A percentile compares a stretch with the other conserved stretches of the same genome.
Conservation (phyloP, 2,888 invertebrate species). For the Metallyticus violacea region DNA sequence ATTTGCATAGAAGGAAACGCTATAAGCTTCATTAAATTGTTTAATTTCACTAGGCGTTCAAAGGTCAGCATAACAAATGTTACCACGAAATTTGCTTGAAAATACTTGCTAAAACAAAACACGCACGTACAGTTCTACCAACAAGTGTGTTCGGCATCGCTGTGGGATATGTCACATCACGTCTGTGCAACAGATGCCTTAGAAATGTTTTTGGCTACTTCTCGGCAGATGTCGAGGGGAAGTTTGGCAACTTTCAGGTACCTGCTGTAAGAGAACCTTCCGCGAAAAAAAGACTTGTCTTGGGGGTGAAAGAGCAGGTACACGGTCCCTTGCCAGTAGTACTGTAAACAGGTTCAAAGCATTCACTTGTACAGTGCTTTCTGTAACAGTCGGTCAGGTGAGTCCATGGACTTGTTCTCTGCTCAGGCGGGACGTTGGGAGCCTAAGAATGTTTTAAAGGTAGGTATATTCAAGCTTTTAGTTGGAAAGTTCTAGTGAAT, state of each 20-base stretch:
- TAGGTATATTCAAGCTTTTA: too few relatives aligned
- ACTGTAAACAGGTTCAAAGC: background rate
- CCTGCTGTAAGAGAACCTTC: background rate
- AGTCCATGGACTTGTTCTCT: background rate
- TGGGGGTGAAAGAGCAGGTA: background rate
- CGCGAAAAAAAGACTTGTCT: background rate
- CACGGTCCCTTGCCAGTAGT: background rate
- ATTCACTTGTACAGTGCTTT: background rate
- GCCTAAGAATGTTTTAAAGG: background rate
- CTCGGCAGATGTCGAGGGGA: background rate
- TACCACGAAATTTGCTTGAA: background rate
- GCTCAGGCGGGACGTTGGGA: background rate
- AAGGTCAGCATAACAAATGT: background rate
- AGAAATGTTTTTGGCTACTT: background rate
- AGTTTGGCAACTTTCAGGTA: background rate
- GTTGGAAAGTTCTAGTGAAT: too few relatives aligned
- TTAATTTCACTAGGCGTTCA: background rate
- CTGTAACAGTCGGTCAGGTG: background rate
- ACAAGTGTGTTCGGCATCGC: background rate
- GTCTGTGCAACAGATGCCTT: background rate
- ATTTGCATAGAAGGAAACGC: too few relatives aligned
- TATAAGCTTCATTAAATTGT: too few relatives aligned
- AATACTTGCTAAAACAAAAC: background rate
- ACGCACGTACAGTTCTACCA: background rate
- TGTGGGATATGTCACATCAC: background rate